These are phyloP conservation scores for Drosophila affinis DNA, from an alignment of 2,888 invertebrate species.

Conservation along the genomic window DNA sequence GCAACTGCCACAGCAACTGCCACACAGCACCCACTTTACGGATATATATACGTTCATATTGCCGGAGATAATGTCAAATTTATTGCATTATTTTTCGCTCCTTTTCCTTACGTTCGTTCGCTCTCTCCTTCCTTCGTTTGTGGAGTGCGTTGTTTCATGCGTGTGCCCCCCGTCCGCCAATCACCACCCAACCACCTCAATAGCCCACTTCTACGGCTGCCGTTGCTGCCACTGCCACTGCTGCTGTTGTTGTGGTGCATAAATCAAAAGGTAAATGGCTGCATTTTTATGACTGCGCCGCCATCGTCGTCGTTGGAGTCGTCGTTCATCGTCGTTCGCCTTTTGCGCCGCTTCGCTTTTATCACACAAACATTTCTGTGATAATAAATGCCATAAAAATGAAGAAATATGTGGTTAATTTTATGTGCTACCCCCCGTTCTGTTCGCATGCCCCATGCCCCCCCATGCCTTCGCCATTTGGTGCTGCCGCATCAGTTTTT, in stretches of 20 bases:
- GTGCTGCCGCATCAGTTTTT: slow-evolving; percentile 35
- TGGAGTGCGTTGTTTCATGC: slow-evolving; percentile 48
- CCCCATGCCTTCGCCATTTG: neutral
- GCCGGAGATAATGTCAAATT: slow-evolving; percentile 78
- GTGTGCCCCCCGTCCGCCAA: slow-evolving; percentile 23
- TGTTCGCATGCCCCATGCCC: neutral
- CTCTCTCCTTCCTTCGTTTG: neutral
- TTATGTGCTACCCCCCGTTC: slow-evolving; percentile 72
- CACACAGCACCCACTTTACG: slow-evolving; percentile 36
- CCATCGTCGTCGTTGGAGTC: slow-evolving; percentile 51
- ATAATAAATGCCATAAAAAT: slow-evolving; percentile 82
- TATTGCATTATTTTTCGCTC: slow-evolving; percentile 76
- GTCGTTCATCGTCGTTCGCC: slow-evolving; percentile 56
- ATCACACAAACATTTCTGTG: slow-evolving; percentile 80
- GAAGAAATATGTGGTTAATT: slow-evolving; percentile 83
- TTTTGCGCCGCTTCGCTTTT: slow-evolving; percentile 72
- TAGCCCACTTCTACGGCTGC: slow-evolving; percentile 12
- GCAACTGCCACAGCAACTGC: slow-evolving; percentile 12
- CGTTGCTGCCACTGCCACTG: neutral
- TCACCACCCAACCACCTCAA: slow-evolving; percentile 17
- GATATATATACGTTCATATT: slow-evolving; percentile 62
- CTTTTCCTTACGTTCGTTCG: slow-evolving; percentile 41
- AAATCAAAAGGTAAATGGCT: slow-evolving; percentile 81
- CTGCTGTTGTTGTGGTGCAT: slow-evolving; percentile 67
- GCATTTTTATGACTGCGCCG: slow-evolving; percentile 79